Conservation (phyloP, 2,797 vertebrate genomes). For the Gymnothorax reevesii region DNA sequence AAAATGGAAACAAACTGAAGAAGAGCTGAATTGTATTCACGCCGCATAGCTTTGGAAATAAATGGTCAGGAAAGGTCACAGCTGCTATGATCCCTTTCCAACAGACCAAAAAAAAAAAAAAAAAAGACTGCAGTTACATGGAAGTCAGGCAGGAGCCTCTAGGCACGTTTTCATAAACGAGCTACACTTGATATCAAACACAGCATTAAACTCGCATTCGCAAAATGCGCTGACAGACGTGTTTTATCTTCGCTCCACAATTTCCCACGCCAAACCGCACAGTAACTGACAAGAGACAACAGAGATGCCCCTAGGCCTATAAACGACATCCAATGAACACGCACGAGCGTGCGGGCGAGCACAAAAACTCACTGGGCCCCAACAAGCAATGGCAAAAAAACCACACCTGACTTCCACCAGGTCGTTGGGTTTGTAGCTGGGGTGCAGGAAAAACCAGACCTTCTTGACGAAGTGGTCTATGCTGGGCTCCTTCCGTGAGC, state of each 20-base stretch:
- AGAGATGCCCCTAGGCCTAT: not conserved
- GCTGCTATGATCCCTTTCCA: not conserved
- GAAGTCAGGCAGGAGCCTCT: not conserved
- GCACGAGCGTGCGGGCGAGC: not conserved
- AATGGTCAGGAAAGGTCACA: not conserved
- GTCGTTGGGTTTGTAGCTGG: conserved; percentile 98
- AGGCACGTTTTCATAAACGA: not conserved
- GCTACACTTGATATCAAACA: not conserved
- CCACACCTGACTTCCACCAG: conserved; percentile 96
- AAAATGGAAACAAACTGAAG: not conserved
- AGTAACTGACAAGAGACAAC: not conserved
- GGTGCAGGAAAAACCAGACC: conserved; percentile 99
- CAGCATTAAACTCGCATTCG: not conserved
- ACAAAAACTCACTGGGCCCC: not conserved
- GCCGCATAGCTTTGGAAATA: not conserved
- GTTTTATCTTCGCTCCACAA: not conserved
- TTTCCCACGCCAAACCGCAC: not conserved
- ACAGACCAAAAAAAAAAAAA: not conserved
- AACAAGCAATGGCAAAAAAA: conserved; percentile 11
- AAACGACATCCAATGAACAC: not conserved
- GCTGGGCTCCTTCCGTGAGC: conserved; percentile 91
- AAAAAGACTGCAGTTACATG: not conserved
- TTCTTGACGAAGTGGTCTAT: conserved; percentile 99
- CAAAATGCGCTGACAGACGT: not conserved
- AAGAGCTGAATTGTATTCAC: not conserved